Base-by-base conservation (phyloP, 92 coral and sea anemone genomes). In the Umimayanthus kanabou region DNA sequence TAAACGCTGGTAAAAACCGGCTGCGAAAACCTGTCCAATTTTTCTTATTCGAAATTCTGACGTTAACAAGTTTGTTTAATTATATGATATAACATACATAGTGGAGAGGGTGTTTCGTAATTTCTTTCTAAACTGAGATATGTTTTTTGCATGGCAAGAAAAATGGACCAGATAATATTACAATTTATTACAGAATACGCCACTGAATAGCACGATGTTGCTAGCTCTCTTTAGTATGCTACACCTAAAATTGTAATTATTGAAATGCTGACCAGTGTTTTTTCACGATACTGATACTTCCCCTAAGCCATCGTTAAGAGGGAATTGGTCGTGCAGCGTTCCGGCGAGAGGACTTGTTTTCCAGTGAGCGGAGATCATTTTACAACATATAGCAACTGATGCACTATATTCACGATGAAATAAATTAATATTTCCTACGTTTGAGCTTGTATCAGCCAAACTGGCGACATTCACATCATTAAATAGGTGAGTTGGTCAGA, bases 401-500 rank as follows among this genome's bases (percentile, higher is more conserved):
- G 76, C 39, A 71, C 76, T 71, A 26, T 28, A 26, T 71, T 26
- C 8, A 71, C 0, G 39, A 71, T 5, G 76, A 71, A 71, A 71
- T 28, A 26, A 25, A 71, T 13, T 71, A 28, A 28, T 28, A 71
- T 28, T 40, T 9, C 76, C 76, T 28, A 71, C 76, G 76, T 71
- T 23, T 23, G 76, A 28, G 20, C 39, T 71, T 28, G 22, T 9
- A 71, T 26, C 39, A 71, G 76, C 76, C 76, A 71, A 71, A 71
- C 76, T 15, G 76, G 76, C 76, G 76, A 71, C 76, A 14, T 67
- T 67, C 73, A 67, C 73, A 67, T 67, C 73, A 67, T 15, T 67
- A 15, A 67, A 4, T 9, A 2, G 73, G 73, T 67, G 16, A 67
- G 23, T 67, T 66, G 15, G 73, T 66, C 73, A 66, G 73, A 66